These are phyloP conservation scores for Pogona vitticeps DNA, from an alignment of 2,113 vertebrate genomes.

Conservation along the genomic window DNA sequence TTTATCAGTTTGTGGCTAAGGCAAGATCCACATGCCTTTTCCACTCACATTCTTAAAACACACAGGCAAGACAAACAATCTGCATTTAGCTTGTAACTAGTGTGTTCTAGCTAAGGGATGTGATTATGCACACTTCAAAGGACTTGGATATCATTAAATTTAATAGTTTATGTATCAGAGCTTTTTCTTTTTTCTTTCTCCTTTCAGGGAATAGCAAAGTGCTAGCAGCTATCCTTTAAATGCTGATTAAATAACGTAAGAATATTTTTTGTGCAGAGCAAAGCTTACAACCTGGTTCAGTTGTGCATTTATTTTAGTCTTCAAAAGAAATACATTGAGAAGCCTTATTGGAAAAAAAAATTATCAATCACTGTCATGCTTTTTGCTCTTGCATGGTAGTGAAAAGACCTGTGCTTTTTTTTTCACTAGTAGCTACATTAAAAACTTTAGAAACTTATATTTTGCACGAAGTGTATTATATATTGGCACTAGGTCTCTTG, in stretches of 20 bases:
- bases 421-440: no score
- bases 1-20: neutral
- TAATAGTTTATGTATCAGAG: neutral
- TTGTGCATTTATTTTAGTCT: neutral
- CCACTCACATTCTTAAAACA: neutral
- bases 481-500: no score
- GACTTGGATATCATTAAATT: slow-evolving; percentile 2
- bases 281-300: neutral
- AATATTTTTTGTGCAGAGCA: neutral
- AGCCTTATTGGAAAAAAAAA: no score
- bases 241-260: neutral
- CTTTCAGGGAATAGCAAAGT: neutral
- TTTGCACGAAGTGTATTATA: no score
- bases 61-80: neutral
- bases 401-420: no score
- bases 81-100: neutral
- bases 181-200: neutral
- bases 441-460: no score
- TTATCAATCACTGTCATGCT: no score
- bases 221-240: neutral
- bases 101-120: neutral
- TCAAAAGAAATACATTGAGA: neutral
- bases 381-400: no score
- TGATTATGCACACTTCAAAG: neutral
- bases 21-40: neutral